phyloP scores from a whole-genome alignment of 1,140 invertebrate species.

The Zaprionus kolodkinae region DNA sequence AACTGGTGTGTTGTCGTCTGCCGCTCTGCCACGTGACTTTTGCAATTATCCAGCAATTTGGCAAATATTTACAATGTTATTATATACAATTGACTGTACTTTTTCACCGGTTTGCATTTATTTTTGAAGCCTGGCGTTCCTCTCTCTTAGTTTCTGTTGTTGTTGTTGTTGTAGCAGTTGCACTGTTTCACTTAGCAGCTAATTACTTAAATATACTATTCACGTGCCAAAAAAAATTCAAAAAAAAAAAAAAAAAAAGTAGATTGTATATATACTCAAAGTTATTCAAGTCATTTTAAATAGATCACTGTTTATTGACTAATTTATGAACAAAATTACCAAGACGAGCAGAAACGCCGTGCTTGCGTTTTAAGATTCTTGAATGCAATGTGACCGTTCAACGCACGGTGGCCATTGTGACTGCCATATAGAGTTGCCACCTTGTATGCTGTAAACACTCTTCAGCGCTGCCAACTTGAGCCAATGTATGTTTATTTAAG shows the following conservation, averaged over 20 bases:
- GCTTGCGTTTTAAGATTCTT: conserved; percentile 46
- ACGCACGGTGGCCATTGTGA: neutral
- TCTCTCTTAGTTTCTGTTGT: conserved; percentile 38
- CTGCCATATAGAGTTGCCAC: conserved; percentile 14
- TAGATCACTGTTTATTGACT: conserved; percentile 39
- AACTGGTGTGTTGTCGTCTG: conserved; percentile 13
- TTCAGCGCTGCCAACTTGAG: neutral
- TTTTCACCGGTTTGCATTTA: conserved; percentile 27
- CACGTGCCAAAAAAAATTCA: conserved; percentile 72
- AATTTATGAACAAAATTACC: conserved; percentile 62
- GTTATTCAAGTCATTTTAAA: conserved; percentile 64
- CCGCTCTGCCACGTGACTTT: neutral
- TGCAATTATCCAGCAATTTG: conserved; percentile 20
- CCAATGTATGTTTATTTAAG: neutral
- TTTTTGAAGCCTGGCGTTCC: conserved; percentile 42
- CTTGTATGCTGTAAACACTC: neutral
- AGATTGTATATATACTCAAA: conserved; percentile 37
- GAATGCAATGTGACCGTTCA: conserved; percentile 38
- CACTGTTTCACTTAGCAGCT: conserved; percentile 63
- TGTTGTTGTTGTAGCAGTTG: conserved; percentile 73
- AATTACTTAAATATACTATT: conserved; percentile 62
- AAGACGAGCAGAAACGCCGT: conserved; percentile 46
- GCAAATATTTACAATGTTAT: conserved; percentile 7
- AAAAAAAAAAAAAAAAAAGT: conserved; percentile 60
- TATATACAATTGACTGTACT: conserved; percentile 14